phyloP scores from a whole-genome alignment of 2,113 vertebrate species.

The Dunckerocampus dactyliophorus region DNA sequence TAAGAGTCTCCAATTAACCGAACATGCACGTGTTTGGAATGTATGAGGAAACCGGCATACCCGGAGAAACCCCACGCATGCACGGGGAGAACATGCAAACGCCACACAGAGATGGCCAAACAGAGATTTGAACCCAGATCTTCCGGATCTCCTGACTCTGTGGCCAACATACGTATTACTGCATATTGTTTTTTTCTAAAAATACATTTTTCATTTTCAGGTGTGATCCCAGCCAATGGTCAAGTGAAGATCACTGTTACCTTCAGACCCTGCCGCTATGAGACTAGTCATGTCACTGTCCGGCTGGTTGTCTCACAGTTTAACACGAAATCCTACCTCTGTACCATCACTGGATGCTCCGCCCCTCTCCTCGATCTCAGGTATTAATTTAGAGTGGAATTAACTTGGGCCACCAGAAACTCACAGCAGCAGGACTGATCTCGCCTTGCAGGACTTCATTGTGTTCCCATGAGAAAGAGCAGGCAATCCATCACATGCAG shows the following conservation, averaged over 20 bases:
- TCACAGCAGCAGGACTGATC: conserved; percentile 2
- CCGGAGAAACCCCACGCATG: no score
- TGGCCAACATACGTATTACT: no score
- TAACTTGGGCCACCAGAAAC: background rate
- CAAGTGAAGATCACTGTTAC: conserved; percentile 72
- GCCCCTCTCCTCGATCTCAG: conserved; percentile 65
- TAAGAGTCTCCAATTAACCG: no score
- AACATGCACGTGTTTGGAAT: no score
- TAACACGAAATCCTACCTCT: conserved; percentile 79
- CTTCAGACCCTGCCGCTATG: conserved; percentile 80
- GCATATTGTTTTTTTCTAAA: no score
- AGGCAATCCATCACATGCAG: conserved; percentile 57
- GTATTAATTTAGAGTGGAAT: conserved; percentile 50
- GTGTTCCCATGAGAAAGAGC: conserved; percentile 61
- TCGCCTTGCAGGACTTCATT: conserved; percentile 28
- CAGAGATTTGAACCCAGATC: no score
- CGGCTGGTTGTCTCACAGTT: conserved; percentile 84
- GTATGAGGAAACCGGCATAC: no score
- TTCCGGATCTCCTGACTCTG: no score
- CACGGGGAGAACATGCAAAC: no score
- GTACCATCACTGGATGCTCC: conserved; percentile 83
- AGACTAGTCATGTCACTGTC: conserved; percentile 79
- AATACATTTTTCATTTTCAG: conserved; percentile 54
- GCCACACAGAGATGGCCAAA: no score
- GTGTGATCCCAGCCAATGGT: conserved; percentile 83